phyloP scores from a whole-genome alignment of 2,888 invertebrate genomes.

The Agrochola litura region DNA sequence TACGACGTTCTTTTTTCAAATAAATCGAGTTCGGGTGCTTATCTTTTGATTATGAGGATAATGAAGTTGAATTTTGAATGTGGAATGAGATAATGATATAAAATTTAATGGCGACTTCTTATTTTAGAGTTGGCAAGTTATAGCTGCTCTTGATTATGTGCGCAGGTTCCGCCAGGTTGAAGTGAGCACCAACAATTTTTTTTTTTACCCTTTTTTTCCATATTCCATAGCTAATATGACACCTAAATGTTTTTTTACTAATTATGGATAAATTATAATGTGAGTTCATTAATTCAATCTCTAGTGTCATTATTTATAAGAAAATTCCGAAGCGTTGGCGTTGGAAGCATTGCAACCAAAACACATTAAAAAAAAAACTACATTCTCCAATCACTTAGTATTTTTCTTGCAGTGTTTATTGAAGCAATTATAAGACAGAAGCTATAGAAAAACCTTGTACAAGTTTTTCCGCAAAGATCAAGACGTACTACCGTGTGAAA shows the following conservation, averaged over 20 bases:
- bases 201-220: too few species aligned
- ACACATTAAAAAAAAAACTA: not conserved
- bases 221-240: too few species aligned
- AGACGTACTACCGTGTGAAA: slow-evolving; percentile 41
- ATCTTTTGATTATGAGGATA: slow-evolving; percentile 55
- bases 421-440: slow-evolving; percentile 33
- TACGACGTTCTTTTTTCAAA: slow-evolving; percentile 53
- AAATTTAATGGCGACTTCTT: not conserved
- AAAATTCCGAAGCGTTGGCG: too few species aligned
- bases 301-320: not conserved
- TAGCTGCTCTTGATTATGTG: not conserved
- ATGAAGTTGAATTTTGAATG: slow-evolving; percentile 35
- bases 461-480: slow-evolving; percentile 28
- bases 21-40: slow-evolving; percentile 56
- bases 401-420: slow-evolving; percentile 28
- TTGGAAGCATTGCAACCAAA: not conserved
- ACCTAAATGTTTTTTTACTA: not conserved
- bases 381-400: slow-evolving; percentile 13
- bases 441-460: slow-evolving; percentile 32
- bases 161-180: too few species aligned
- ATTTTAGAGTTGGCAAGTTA: not conserved
- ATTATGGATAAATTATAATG: not conserved
- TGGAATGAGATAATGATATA: not conserved
- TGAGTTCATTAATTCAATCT: not conserved
- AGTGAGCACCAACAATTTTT: too few species aligned